Conservation (phyloP, 2,797 vertebrate species). For the Sternotherus odoratus region DNA sequence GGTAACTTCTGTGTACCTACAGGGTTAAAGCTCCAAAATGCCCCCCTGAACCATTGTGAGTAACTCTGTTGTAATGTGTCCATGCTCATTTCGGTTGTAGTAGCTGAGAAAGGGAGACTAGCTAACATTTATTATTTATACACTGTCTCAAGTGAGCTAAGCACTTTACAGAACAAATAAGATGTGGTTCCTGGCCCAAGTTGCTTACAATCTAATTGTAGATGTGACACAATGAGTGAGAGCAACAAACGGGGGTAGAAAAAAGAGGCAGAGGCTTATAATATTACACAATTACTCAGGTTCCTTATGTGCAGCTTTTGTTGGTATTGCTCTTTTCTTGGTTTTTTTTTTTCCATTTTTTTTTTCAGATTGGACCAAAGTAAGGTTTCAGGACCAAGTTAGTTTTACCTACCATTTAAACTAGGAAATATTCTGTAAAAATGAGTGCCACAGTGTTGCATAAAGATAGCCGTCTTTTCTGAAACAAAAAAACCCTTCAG, state of each 20-base stretch:
- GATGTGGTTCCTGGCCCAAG: fast-evolving
- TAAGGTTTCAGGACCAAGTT: neutral
- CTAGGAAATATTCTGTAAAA: neutral
- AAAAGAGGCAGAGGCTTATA: fast-evolving
- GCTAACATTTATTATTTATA: neutral
- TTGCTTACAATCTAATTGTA: neutral
- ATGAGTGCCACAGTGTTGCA: neutral
- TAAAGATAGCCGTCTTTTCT: neutral
- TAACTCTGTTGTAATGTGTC: neutral
- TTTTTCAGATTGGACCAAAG: neutral
- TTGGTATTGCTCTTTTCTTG: neutral
- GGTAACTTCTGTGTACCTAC: neutral
- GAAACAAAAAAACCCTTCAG: neutral
- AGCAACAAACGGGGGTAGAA: neutral
- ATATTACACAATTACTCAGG: neutral
- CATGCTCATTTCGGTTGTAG: neutral
- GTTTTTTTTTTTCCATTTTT: neutral
- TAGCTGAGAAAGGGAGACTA: neutral
- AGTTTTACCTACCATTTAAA: neutral
- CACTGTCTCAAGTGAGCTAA: fast-evolving
- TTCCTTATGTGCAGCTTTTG: neutral
- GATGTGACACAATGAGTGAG: neutral
- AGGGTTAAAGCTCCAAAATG: fast-evolving
- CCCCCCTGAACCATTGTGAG: neutral
- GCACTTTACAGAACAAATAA: neutral